Evolutionary conservation across 2,888 invertebrate genomes (phyloP), one percentile per base, ranked within the genome.

Genomic region (Cantharis rustica): DNA sequence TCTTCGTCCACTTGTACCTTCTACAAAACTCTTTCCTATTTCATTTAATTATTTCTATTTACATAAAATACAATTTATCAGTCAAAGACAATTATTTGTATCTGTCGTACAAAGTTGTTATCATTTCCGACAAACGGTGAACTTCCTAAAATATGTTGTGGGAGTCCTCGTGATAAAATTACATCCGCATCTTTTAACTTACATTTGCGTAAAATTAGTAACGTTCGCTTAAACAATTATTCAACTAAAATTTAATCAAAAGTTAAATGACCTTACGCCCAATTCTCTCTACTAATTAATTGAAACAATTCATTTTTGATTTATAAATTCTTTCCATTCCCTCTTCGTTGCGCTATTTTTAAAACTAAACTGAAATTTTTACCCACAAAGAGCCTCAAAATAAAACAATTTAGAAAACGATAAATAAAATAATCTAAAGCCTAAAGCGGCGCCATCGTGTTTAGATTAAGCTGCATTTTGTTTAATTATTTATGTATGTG

Each of bases 101-200:
- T 82, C 81, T 80, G 71, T 75, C 79, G 79, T 81, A 17, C n/a
- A 64, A 64, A 64, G 7, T 20, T 66, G 64, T 66, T 84, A 84
- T 85, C 83, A 81, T 84, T 86, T 86, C 85, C 86, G 84, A 86
- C 84, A 75, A 80, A 80, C 79, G 78, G 80, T 81, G 80, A 83
- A 85, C 85, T 85, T 86, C 86, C 86, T 84, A 80, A 80, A 78
- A 73, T 78, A 73, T 80, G 79, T 77, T 82, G 85, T 83, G 83
- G 82, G 84, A 79, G 83, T 74, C 61, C 62, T 63, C 75, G n/a
- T 72, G 78, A 82, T 84, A 83, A 84, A 75, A 78, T 75, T 71
- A 79, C 83, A 84, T 85, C 85, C 85, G 83, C 83, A 81, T 64
- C 70, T 62, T 26, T 68, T 61, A 68, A 74, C 64, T 76, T 66